Evolutionary conservation across 2,113 vertebrate genomes (phyloP).

Genomic region (Oreochromis spilurus): DNA sequence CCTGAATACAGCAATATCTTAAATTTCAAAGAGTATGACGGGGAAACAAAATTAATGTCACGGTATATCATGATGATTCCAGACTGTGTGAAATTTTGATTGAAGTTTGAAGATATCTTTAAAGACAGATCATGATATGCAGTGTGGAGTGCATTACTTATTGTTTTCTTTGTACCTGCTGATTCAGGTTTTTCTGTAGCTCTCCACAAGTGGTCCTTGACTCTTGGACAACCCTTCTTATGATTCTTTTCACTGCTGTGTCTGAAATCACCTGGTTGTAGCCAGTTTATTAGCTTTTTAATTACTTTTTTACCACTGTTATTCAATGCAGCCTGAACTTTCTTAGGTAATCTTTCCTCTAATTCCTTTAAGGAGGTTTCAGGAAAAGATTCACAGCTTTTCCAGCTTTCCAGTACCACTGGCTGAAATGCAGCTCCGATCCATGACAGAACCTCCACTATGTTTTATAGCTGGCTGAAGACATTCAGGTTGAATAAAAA

Average conservation of each 20-base stretch:
- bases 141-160: background rate
- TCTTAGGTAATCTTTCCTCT: background rate
- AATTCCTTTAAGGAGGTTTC: background rate
- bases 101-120: background rate
- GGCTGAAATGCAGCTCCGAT: background rate
- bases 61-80: background rate
- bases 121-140: background rate
- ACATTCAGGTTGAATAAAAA: background rate
- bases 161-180: background rate
- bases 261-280: background rate
- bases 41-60: background rate
- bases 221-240: background rate
- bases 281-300: background rate
- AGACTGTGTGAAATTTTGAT: background rate
- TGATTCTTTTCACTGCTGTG: background rate
- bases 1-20: background rate
- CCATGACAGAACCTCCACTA: background rate
- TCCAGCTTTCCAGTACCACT: background rate
- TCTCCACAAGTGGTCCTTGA: accelerated
- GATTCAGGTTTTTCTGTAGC: background rate
- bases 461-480: background rate
- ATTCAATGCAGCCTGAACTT: background rate
- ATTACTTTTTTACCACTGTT: background rate
- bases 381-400: background rate
- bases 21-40: accelerated